Conservation (phyloP, 2,113 vertebrate genomes). For the Ploceus nigricollis region DNA sequence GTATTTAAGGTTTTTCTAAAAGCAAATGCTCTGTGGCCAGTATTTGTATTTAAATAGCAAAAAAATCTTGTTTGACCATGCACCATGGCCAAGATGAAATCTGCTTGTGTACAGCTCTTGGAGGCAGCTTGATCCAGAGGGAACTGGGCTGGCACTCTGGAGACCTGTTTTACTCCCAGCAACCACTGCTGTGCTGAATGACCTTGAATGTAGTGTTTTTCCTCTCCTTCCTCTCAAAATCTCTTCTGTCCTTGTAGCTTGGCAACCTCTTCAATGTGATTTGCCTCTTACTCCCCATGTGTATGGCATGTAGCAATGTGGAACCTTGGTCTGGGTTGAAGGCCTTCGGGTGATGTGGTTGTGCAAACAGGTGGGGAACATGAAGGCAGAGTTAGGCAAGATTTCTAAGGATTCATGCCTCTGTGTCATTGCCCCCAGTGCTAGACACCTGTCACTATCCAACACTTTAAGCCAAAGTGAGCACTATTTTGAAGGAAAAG, state of each 20-base stretch:
- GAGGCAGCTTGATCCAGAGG: not conserved
- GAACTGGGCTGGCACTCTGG: not conserved
- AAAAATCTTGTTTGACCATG: not conserved
- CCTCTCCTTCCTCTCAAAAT: not conserved
- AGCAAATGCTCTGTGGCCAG: not conserved
- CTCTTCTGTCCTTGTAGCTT: not conserved
- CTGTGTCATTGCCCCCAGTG: not conserved
- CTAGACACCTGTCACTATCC: not conserved
- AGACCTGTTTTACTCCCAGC: not conserved
- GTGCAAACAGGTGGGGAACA: not conserved
- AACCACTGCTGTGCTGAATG: not conserved
- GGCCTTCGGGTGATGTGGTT: not conserved
- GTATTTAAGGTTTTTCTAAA: not conserved
- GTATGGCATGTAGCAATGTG: not conserved
- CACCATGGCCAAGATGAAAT: not conserved
- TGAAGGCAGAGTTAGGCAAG: not conserved
- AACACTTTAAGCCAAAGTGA: not conserved
- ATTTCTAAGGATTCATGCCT: not conserved
- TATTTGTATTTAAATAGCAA: not conserved
- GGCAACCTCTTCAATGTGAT: not conserved
- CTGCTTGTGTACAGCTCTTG: not conserved
- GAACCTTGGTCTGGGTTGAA: not conserved
- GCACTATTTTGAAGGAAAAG: not conserved
- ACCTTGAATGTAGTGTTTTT: not conserved
- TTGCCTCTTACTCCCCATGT: not conserved